Evolutionary conservation across 2,888 invertebrate genomes (phyloP).

Genomic region (Mimas tiliae): DNA sequence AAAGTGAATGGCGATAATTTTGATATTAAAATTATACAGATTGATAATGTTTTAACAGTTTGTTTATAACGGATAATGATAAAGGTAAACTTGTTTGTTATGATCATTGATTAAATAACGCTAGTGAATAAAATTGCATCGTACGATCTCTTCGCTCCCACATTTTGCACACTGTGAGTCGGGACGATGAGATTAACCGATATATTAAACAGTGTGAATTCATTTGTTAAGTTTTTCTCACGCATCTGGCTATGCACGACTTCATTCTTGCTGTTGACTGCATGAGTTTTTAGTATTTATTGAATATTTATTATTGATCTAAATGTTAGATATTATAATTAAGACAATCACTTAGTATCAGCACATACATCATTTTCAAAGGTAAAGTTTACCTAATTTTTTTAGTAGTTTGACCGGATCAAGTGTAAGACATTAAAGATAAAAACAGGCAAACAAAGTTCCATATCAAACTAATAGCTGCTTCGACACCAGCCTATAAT

Average conservation of each 20-base stretch:
- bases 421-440: constrained; percentile 74
- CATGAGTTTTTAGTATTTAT: constrained; percentile 74
- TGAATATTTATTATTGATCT: constrained; percentile 64
- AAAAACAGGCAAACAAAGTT: constrained; percentile 41
- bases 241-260: constrained; percentile 84
- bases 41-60: constrained; percentile 76
- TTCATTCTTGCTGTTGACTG: constrained; percentile 80
- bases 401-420: constrained; percentile 63
- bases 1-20: constrained; percentile 68
- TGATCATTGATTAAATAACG: constrained; percentile 70
- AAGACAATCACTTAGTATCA: constrained; percentile 77
- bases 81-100: constrained; percentile 75
- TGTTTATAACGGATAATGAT: constrained; percentile 73
- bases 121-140: constrained; percentile 63
- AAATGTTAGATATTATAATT: constrained; percentile 75
- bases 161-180: constrained; percentile 47
- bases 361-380: constrained; percentile 81
- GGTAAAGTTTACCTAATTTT: constrained; percentile 65
- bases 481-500: constrained; percentile 55
- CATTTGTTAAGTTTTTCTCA: constrained; percentile 77
- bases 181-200: constrained; percentile 63
- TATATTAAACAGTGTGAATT: constrained; percentile 62
- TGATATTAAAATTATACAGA: constrained; percentile 60
- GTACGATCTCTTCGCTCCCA: constrained; percentile 58
- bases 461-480: constrained; percentile 51